A percentile compares a stretch with the other conserved stretches of the same genome.
Evolutionary conservation across 2,113 vertebrate genomes (phyloP).

Genomic region (Leiothrix lutea): DNA sequence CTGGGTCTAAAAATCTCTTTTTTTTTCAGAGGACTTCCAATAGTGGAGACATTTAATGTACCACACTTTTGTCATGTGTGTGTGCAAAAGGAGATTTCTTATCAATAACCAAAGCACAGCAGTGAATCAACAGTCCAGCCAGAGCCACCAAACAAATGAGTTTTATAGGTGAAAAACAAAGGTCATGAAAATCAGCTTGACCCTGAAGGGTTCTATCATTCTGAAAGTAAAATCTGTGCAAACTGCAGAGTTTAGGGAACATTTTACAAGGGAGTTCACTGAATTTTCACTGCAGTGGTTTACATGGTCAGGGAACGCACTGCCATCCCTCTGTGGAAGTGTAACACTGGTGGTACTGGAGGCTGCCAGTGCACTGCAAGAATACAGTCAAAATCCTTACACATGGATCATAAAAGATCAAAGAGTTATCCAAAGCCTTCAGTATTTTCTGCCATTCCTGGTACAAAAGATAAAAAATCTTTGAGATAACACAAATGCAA

Average conservation of each 20-base stretch:
- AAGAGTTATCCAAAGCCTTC: not conserved
- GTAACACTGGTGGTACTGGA: not conserved
- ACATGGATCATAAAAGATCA: not conserved
- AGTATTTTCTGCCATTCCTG: not conserved
- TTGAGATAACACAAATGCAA: not conserved
- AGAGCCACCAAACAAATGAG: not conserved
- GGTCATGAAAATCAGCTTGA: not conserved
- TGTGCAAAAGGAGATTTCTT: not conserved
- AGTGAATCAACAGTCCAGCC: not conserved
- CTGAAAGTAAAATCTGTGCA: not conserved
- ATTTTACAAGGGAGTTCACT: not conserved
- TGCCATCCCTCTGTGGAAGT: accelerated
- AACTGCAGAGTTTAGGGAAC: not conserved
- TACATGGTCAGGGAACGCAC: accelerated
- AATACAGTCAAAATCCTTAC: not conserved
- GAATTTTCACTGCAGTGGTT: not conserved
- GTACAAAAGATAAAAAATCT: not conserved
- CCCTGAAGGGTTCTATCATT: not conserved
- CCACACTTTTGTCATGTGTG: not conserved
- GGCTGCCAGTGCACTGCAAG: not conserved
- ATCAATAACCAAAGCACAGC: not conserved
- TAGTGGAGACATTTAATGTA: not conserved
- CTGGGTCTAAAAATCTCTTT: not conserved
- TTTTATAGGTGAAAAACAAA: not conserved
- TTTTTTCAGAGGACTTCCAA: not conserved